Percentiles rank a stretch among this genome's conserved stretches.
These are phyloP conservation scores for Ethmia dodecea DNA, from an alignment of 2,888 invertebrate genomes.

Conservation along the genomic window DNA sequence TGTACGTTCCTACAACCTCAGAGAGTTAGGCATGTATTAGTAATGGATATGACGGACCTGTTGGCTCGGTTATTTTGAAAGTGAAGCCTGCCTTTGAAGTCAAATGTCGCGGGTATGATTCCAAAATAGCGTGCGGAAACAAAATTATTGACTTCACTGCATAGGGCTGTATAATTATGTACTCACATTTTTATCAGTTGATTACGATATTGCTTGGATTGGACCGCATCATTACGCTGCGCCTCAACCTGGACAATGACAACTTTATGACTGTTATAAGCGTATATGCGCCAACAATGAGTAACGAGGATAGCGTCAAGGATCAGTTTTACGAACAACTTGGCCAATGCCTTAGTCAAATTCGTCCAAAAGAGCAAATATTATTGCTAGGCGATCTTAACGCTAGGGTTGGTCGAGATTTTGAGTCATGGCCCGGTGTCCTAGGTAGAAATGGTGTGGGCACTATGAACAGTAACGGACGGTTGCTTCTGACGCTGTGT, in stretches of 20 bases:
- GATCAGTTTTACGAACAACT: constrained; percentile 4
- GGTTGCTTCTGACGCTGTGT: constrained; percentile 10
- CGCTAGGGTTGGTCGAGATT: constrained; percentile 15
- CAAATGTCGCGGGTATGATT: too few relatives aligned
- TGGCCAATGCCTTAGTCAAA: background rate
- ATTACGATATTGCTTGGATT: too few relatives aligned
- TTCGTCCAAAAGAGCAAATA: constrained; percentile 10
- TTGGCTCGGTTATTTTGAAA: too few relatives aligned
- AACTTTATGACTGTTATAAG: constrained; percentile 25
- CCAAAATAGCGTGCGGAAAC: too few relatives aligned
- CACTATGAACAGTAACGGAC: constrained; percentile 15
- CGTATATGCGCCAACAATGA: constrained; percentile 24
- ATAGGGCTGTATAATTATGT: too few relatives aligned
- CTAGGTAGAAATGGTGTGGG: constrained; percentile 17
- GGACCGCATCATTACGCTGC: constrained; percentile 14
- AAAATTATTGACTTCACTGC: too few relatives aligned
- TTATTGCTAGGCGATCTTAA: constrained; percentile 18
- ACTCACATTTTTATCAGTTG: too few relatives aligned
- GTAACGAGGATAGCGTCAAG: background rate
- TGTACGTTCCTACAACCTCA: too few relatives aligned
- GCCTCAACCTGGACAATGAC: constrained; percentile 16
- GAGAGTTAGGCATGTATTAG: too few relatives aligned
- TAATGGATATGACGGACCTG: too few relatives aligned
- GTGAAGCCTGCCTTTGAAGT: too few relatives aligned
- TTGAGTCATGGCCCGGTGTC: constrained; percentile 16